Evolutionary conservation across 2,888 invertebrate species (phyloP), one percentile per base, ranked within the genome.

Genomic region (Lepeophtheirus nordmannii): DNA sequence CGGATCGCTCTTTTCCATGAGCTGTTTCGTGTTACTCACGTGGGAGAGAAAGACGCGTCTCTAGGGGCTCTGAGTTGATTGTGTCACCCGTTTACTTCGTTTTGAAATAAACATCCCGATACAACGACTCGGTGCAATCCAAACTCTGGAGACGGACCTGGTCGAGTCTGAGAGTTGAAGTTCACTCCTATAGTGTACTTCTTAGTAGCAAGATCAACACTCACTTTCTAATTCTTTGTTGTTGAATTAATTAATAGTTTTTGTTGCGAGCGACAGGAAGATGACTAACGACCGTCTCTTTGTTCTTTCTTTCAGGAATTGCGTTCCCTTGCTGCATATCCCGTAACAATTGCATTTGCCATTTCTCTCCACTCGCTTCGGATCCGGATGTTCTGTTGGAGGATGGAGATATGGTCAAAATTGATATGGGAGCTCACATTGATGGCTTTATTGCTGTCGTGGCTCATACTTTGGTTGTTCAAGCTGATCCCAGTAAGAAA

Each of bases 271-370:
- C n/a, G n/a, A 30, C 7, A 5, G 2, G 3, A 30, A 30, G 30
- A 30, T 30, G 7, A 30, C 2, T 30, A 30, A 30, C n/a, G n/a
- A n/a, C 30, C 30, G 7, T 30, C 7, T 30, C 30, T 30, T 30
- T 30, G 30, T 30, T 30, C 30, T 7, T 30, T 30, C 30, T 7
- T 73, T 10, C 72, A 81, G 82, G 82, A 72, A 90, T 97, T 74
- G 96, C 98, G 56, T 98, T 98, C 78, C 98, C 98, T 67, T 97
- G 97, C 68, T 98, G 97, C 79, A 83, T 99, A 69, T 97, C 96
- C 22, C 87, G 94, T 67, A 98, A 99, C 80, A 96, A 98, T 78
- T 96, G 96, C 79, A 92, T 98, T 76, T 98, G 98, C 77, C 98
- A 99, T 77, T 98, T 86, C 77, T 97, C 97, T 62, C 98, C 98